Evolutionary conservation across 2,888 invertebrate genomes (phyloP).

Genomic region (Agapostemon virescens): DNA sequence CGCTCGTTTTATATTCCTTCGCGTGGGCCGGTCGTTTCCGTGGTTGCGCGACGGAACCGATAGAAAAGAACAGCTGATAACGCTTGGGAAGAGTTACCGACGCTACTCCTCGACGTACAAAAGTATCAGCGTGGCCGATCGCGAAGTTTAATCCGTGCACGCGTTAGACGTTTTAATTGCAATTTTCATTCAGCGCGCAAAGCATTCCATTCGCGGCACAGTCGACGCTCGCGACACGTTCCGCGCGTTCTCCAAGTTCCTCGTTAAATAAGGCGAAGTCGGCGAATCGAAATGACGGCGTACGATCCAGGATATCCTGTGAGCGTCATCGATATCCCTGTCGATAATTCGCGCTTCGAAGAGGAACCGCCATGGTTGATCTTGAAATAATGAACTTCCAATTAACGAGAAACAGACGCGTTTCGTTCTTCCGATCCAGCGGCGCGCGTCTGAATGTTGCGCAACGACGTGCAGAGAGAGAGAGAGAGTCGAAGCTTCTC

Average conservation of each 20-base stretch:
- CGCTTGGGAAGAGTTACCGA: background rate
- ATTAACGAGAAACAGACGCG: conserved; percentile 50
- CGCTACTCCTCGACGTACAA: no score
- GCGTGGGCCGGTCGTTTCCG: background rate
- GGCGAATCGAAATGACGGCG: conserved; percentile 21
- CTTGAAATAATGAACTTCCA: conserved; percentile 46
- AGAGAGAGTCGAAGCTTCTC: background rate
- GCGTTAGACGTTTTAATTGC: background rate
- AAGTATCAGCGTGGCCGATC: background rate
- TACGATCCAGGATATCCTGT: conserved; percentile 44
- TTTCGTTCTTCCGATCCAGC: conserved; percentile 40
- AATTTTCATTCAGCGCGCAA: conserved; percentile 9
- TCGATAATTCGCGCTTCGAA: conserved; percentile 33
- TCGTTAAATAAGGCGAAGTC: conserved; percentile 3
- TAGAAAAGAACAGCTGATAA: background rate
- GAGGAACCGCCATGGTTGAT: conserved; percentile 14
- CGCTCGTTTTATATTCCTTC: conserved; percentile 21
- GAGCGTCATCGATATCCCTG: conserved; percentile 35
- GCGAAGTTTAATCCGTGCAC: background rate
- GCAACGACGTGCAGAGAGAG: conserved; percentile 21
- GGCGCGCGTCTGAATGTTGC: conserved; percentile 24
- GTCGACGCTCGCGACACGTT: conserved; percentile 28
- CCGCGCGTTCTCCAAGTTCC: conserved; percentile 3
- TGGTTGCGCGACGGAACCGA: background rate
- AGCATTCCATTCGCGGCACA: background rate